These are phyloP conservation scores for Nephrotoma guestfalica DNA, from an alignment of 2,888 invertebrate species.

Conservation along the genomic window DNA sequence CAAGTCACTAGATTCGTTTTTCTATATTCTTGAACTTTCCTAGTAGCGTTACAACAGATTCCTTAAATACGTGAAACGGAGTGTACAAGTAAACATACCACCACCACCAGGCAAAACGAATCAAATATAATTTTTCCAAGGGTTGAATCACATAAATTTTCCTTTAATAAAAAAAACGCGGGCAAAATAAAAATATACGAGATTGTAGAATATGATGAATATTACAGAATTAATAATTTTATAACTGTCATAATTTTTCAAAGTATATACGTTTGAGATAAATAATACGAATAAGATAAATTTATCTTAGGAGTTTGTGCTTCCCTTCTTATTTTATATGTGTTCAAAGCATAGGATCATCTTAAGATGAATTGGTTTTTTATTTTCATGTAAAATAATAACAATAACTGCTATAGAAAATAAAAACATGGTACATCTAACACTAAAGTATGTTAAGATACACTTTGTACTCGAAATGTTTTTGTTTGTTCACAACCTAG, in stretches of 20 bases:
- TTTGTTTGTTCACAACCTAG: too few species aligned
- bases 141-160: not conserved
- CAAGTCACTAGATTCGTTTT: too few species aligned
- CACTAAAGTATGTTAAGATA: not conserved
- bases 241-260: conserved; percentile 2
- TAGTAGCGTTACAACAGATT: too few species aligned
- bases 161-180: not conserved
- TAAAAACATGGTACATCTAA: not conserved
- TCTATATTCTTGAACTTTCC: too few species aligned
- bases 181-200: not conserved
- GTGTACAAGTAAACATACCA: not conserved
- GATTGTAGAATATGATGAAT: not conserved
- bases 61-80: not conserved
- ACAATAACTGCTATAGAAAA: not conserved
- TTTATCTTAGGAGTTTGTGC: not conserved
- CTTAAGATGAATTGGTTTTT: not conserved
- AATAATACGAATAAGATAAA: not conserved
- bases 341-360: not conserved
- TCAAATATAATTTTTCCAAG: not conserved
- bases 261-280: not conserved
- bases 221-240: not conserved
- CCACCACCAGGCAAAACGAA: not conserved
- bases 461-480: not conserved
- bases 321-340: not conserved
- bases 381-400: not conserved